Base-by-base conservation (phyloP, 1,140 invertebrate species). In the Dinothrombium tinctorium region DNA sequence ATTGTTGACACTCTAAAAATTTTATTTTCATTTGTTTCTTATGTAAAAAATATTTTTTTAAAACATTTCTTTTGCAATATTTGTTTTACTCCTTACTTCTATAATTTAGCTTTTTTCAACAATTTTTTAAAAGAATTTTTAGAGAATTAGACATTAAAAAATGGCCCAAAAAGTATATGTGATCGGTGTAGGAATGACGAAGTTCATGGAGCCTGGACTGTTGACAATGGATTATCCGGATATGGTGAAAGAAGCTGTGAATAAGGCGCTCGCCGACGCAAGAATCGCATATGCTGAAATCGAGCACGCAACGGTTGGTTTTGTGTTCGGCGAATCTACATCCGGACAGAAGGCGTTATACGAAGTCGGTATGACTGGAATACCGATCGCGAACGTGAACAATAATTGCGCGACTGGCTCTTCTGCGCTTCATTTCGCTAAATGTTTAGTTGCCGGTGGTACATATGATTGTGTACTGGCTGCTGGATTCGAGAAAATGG, bases 401-500 rank as follows among this genome's bases (percentile, higher is more conserved):
- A 99, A 98, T 55, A 94, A 94, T 54, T 98, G 92, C 55, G 77
- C 90, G 0, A 95, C 86, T 15, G 92, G 92, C 9, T 82, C 89
- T 0, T 82, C 78, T 39, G 90, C 90, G 3, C 56, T 98, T 1
- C 69, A 74, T 44, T 60, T 98, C 51, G 86, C 73, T 0, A 89
- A 89, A 54, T 82, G 95, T 57, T 66, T 92, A 8, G 63, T 98
- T 15, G 73, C 86, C 62, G 69, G 74, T 49, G 82, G 82, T 9
- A 64, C 71, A 47, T 68, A 70, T 14, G 73, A 94, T 54, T 87
- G 90, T 57, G 74, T 78, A 1, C 58, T 98, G 28, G 90, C 87
- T 15, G 54, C 95, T 33, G 92, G 92, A 4, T 98, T 96, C 59
- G 92, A 98, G 54, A 96, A 95, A 61, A 98, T 98, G 92, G 74